Base-by-base conservation (phyloP, 2,888 invertebrate species). In the Elgonia sp. region DNA sequence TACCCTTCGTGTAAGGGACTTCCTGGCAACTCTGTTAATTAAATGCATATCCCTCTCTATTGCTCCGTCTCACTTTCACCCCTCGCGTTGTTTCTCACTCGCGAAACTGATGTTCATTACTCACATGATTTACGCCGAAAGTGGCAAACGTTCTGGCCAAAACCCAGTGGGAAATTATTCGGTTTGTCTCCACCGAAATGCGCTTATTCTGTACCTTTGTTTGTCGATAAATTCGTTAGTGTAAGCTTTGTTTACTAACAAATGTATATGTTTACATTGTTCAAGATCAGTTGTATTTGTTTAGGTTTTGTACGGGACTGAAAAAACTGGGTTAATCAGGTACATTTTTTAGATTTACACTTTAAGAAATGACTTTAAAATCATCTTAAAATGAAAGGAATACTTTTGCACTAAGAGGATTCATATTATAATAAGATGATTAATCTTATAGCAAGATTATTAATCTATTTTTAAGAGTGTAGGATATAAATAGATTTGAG, bases 21-120 rank as follows among this genome's bases (percentile, higher is more conserved):
- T 75, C 63, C 76, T 62, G 46, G 79, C 76, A 87, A 82, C 88
- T 88, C 86, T 88, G 83, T 88, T 88, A 88, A 88, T 88, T 80
- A 86, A 88, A 88, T 88, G 83, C 83, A 84, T 72, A 83, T 69
- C 72, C 65, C 73, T 79, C 77, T 85, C 63, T 50, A 29, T 70
- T 65, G 53, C 39, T 18, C 20, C 37, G 29, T 60, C 72, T 65
- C 76, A 46, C 76, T 70, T n/a, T 60, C 65, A 18, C 20, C n/a
- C 29, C 50, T n/a, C 67, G 37, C 70, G 75, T 12, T 76, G 77
- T 50, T 77, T 81, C 80, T 42, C 76, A 6, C 57, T 76, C 37
- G 69, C 40, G 57, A 55, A 80, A 60, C 87, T 83, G 75, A 87
- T 83, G 79, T 87, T 87, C 87, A 87, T 87, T 87, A 83, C 87